Evolutionary conservation across 2,797 vertebrate genomes (phyloP).

Genomic region (Macrochelys suwanniensis): DNA sequence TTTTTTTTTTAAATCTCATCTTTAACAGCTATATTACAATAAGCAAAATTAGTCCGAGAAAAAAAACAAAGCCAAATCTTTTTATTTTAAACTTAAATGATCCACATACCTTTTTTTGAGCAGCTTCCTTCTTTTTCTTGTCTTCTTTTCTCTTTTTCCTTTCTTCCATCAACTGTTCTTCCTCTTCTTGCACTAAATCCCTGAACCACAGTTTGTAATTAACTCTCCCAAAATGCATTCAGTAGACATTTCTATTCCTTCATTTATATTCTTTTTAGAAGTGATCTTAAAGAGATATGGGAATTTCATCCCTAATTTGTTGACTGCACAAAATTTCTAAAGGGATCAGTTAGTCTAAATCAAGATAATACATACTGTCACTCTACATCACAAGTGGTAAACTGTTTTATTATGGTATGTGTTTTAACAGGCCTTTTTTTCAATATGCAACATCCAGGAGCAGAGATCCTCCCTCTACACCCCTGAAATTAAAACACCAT

Average conservation of each 20-base stretch:
- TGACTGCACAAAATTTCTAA: conserved; percentile 51
- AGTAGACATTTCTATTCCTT: conserved; percentile 78
- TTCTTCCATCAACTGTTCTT: conserved; percentile 97
- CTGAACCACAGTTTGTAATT: conserved; percentile 85
- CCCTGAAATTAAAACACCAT: neutral
- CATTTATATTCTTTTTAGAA: conserved; percentile 71
- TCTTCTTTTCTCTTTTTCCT: conserved; percentile 92
- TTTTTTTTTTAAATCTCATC: too few relatives aligned
- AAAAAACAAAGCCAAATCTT: neutral
- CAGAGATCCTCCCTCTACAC: neutral
- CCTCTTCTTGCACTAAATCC: conserved; percentile 91
- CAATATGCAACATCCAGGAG: neutral
- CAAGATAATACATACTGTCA: neutral
- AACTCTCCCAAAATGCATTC: conserved; percentile 82
- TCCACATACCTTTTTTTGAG: conserved; percentile 90
- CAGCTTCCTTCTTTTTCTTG: conserved; percentile 90
- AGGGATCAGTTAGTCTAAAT: neutral
- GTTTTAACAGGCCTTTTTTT: neutral
- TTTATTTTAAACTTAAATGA: fast-evolving
- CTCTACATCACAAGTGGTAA: neutral
- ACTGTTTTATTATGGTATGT: neutral
- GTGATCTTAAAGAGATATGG: conserved; percentile 52
- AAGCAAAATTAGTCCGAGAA: neutral
- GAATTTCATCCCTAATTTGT: conserved; percentile 65
- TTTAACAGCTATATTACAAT: neutral